Base-by-base conservation (phyloP, 1,140 invertebrate genomes). In the Campodea augens region DNA sequence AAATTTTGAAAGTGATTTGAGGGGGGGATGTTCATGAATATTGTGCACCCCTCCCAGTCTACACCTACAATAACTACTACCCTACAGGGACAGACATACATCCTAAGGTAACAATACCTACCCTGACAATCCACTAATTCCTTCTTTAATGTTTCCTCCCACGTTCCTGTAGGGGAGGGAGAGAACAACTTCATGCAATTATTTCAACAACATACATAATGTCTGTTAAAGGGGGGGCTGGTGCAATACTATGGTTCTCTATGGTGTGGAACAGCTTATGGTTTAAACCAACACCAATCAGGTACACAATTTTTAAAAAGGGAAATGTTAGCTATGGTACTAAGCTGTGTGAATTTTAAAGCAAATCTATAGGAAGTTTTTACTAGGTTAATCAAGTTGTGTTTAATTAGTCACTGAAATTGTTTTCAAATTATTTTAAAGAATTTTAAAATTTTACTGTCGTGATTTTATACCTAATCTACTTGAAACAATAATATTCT, bases 61-160 rank as follows among this genome's bases (percentile, higher is more conserved):
- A 10, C 27, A 10, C 7, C 7, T 15, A 32, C 15, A 7, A 32
- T 32, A 10, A 10, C 27, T 32, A 7, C 15, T 32, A 7, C 27
- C 7, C 7, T 25, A 45, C 4, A 23, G 24, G 15, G 7, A 15
- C 24, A 5, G 7, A 43, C 4, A 22, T 18, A 47, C 25, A 40
- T 12, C 3, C 38, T 45, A 44, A 48, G 18, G 46, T 45, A 40
- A 47, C 41, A 27, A 50, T 50, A 68, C 71, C 70, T 63, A 87
- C 62, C 87, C 87, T 50, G 86, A 88, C 55, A 92, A 80, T 29
- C 86, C 87, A 38, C 83, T 83, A 57, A 93, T 87, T 50, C 88
- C 87, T 67, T 91, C 87, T 53, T 85, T 75, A 58, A 92, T 90
- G 67, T 93, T 93, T 52, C 85, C 87, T 55, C 87, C 86, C 49